Evolutionary conservation across 2,113 vertebrate genomes (phyloP).

Genomic region (Pungitius pungitius): DNA sequence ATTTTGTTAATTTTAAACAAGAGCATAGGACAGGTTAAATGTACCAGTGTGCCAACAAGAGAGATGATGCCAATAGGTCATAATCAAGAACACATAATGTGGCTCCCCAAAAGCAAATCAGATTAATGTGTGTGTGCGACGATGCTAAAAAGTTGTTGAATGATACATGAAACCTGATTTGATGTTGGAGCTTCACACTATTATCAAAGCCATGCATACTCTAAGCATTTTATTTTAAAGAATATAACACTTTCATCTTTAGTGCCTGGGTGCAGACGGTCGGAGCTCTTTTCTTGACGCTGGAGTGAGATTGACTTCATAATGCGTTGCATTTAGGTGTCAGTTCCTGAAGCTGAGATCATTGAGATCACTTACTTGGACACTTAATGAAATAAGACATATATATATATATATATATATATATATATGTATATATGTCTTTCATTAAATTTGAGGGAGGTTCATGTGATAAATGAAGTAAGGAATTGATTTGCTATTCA

Average conservation of each 20-base stretch:
- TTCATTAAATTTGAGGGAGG: not conserved
- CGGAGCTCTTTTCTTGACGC: slow-evolving; percentile 45
- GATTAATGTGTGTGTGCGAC: slow-evolving; percentile 9
- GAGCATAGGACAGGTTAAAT: slow-evolving; percentile 40
- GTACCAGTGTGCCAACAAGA: slow-evolving; percentile 57
- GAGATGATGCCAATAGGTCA: slow-evolving; percentile 63
- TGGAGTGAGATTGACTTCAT: slow-evolving; percentile 49
- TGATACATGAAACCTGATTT: slow-evolving; percentile 52
- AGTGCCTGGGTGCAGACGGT: slow-evolving; percentile 3
- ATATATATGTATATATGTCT: too few relatives aligned
- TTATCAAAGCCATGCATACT: slow-evolving; percentile 63
- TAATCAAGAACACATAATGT: slow-evolving; percentile 46
- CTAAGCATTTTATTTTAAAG: slow-evolving; percentile 19
- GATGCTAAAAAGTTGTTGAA: not conserved
- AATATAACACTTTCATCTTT: not conserved
- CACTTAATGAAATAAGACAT: not conserved
- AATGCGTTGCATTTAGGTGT: not conserved
- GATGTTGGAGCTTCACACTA: slow-evolving; percentile 57
- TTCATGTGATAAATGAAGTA: not conserved
- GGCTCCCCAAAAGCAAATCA: slow-evolving; percentile 61
- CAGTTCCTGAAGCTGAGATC: not conserved
- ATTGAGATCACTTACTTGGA: not conserved
- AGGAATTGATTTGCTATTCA: not conserved
- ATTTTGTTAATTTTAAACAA: slow-evolving; percentile 48
- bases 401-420: too few relatives aligned